Percentiles rank a stretch among this genome's conserved stretches.
Conservation (phyloP, 2,888 invertebrate genomes). For the Ethmia dodecea region DNA sequence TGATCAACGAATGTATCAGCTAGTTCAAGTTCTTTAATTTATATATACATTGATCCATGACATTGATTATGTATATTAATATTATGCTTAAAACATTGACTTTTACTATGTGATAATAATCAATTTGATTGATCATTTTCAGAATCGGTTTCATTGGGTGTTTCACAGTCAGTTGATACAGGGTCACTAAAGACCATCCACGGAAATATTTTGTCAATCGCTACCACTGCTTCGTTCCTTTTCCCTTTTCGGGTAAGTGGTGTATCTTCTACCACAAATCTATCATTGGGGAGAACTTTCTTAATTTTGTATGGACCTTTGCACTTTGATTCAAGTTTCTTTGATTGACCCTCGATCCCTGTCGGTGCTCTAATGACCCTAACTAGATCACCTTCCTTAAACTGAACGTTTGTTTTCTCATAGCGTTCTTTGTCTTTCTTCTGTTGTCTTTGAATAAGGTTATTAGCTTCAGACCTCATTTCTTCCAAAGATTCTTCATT, state of each 20-base stretch:
- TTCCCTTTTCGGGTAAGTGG: constrained; percentile 4
- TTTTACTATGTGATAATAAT: background rate
- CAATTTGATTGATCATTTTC: background rate
- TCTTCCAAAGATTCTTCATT: constrained; percentile 2
- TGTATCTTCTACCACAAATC: constrained; percentile 9
- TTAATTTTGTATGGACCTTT: constrained; percentile 10
- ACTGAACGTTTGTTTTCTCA: constrained; percentile 3
- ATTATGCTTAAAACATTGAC: background rate
- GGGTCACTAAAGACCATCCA: constrained; percentile 2
- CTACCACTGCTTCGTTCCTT: constrained; percentile 2
- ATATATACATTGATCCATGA: background rate
- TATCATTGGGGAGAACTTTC: constrained; percentile 7
- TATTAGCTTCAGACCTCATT: constrained; percentile 6
- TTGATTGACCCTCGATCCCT: constrained; percentile 6
- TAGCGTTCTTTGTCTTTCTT: constrained; percentile 7
- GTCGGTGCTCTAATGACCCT: constrained; percentile 2
- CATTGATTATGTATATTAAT: background rate
- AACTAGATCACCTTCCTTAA: constrained; percentile 5
- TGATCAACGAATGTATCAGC: background rate
- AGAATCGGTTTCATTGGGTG: background rate
- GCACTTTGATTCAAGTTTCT: constrained; percentile 11
- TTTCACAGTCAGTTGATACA: background rate
- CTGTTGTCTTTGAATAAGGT: constrained; percentile 8
- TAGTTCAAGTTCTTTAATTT: background rate
- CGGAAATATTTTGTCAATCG: constrained; percentile 9